Base-by-base conservation (phyloP, 2,797 vertebrate species). In the Ptychobarbus kaznakovi region DNA sequence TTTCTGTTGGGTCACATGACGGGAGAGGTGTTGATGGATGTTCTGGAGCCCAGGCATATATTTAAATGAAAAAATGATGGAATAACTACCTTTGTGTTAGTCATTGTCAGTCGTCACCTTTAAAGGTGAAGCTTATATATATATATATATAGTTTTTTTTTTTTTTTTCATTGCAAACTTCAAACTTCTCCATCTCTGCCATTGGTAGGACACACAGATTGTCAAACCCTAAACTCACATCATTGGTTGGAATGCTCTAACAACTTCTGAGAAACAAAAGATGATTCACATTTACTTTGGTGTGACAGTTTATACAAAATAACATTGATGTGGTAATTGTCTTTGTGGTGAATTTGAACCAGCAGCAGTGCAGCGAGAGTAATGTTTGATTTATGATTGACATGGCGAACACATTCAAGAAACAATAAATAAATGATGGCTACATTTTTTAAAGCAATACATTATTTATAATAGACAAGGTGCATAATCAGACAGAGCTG, bases 1-100 rank as follows among this genome's bases (percentile, higher is more conserved):
- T 96, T 95, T 95, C 93, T 95, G 92, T 92, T 94, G 92, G 96
- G 94, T 96, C 93, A 94, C 90, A 91, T 91, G 91, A 94, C 86
- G 90, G 88, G 87, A 88, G 92, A 94, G 92, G 94, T 93, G 90
- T 92, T 93, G 89, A 94, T 92, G 88, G 91, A 93, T 91, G 92
- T 92, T 92, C 87, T 84, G 80, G 42, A 84, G 86, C 90, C 80
- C 88, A 87, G 85, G 86, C 78, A 84, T 51, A 70, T 70, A 89
- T 91, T 90, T 89, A 86, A 82, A 88, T 85, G 28, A 85, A 83
- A 51, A 83, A n/a, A 82, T 70, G 40, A 80, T 58, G 22, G 56
- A 82, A 70, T 32, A 75, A 53, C 32, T 51, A 32, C 82, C 5
- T 49, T 42, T 72, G 38, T 53, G 3, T 87, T 42, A 46, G 32